phyloP scores from a whole-genome alignment of 2,888 invertebrate species.

The Amphipyra berbera region DNA sequence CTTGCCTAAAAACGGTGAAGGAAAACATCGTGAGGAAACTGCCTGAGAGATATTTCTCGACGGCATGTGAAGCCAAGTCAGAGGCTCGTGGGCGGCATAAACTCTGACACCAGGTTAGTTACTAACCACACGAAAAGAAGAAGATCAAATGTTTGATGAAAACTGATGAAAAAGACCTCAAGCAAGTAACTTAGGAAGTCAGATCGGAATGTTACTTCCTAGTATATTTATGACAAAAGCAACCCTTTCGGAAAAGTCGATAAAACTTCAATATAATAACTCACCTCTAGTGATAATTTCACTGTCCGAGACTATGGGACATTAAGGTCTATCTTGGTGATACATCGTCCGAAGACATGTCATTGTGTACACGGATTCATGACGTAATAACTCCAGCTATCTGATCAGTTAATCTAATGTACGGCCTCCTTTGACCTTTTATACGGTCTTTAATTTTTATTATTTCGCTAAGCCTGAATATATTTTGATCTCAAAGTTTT shows the following conservation, averaged over 20 bases:
- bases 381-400: constrained; percentile 27
- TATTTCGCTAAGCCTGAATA: constrained; percentile 10
- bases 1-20: too few species aligned
- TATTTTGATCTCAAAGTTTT: not conserved
- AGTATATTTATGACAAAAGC: too few species aligned
- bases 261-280: not conserved
- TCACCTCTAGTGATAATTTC: constrained; percentile 15
- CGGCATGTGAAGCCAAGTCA: too few species aligned
- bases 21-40: too few species aligned
- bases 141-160: too few species aligned
- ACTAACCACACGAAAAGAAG: too few species aligned
- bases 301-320: not conserved
- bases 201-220: too few species aligned
- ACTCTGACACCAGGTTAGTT: too few species aligned
- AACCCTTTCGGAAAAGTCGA: not conserved
- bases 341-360: constrained; percentile 29
- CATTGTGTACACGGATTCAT: constrained; percentile 13
- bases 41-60: too few species aligned
- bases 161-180: too few species aligned
- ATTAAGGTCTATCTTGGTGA: constrained; percentile 33
- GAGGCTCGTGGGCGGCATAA: too few species aligned
- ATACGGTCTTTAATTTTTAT: constrained; percentile 34
- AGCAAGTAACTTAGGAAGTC: too few species aligned
- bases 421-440: constrained; percentile 16
- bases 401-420: constrained; percentile 47